These are phyloP conservation scores for Rutpela maculata DNA, from an alignment of 2,888 invertebrate genomes.

Conservation along the genomic window DNA sequence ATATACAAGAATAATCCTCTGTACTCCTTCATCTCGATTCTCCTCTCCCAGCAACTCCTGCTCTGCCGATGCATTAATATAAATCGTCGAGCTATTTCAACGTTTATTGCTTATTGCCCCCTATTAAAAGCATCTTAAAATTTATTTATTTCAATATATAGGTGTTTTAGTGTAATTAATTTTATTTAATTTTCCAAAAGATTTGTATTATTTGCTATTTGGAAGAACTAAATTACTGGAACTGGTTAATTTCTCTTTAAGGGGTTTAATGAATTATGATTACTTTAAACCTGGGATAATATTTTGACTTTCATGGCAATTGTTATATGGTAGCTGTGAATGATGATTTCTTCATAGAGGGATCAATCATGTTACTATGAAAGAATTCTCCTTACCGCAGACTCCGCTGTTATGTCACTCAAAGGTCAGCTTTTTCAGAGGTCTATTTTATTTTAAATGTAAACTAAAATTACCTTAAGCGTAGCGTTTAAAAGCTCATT, in stretches of 20 bases:
- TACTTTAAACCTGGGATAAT: not conserved
- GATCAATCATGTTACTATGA: too few relatives aligned
- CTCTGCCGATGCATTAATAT: conserved; percentile 50
- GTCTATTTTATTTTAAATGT: too few relatives aligned
- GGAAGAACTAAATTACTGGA: not conserved
- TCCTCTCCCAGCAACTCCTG: conserved; percentile 44
- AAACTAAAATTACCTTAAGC: too few relatives aligned
- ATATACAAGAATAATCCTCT: conserved; percentile 52
- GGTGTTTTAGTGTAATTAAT: conserved; percentile 5
- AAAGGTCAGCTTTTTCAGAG: too few relatives aligned
- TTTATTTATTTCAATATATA: conserved; percentile 40
- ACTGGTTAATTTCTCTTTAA: not conserved
- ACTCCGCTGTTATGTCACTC: too few relatives aligned
- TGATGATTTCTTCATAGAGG: too few relatives aligned
- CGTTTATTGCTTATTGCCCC: conserved; percentile 53
- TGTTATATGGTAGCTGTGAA: too few relatives aligned
- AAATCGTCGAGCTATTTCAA: conserved; percentile 51
- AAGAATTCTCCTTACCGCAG: too few relatives aligned
- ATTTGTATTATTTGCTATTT: not conserved
- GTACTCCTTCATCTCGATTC: conserved; percentile 34
- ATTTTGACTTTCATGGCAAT: too few relatives aligned
- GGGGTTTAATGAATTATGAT: not conserved
- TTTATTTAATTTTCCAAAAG: conserved; percentile 10
- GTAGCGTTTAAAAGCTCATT: too few relatives aligned
- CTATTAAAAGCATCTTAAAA: conserved; percentile 52